phyloP scores from a whole-genome alignment of 2,113 vertebrate genomes.

The Mugil cephalus region DNA sequence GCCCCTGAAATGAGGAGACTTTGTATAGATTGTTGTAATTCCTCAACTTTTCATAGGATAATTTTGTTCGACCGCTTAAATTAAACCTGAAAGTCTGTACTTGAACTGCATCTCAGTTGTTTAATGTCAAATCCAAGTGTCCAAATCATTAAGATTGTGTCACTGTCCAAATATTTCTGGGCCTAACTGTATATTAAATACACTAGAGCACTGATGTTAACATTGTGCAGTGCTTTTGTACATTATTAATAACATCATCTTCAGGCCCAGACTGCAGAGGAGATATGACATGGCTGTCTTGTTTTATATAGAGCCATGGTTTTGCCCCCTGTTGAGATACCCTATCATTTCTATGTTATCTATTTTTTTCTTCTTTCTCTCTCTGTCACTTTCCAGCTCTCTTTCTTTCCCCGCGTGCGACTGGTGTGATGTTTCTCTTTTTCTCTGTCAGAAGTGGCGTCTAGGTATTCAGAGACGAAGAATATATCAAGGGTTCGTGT shows the following conservation, averaged over 20 bases:
- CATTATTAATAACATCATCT: constrained; percentile 59
- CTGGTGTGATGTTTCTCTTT: constrained; percentile 68
- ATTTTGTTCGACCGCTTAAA: too few species aligned
- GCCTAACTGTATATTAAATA: constrained; percentile 67
- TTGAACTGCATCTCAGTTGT: too few species aligned
- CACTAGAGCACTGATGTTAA: constrained; percentile 25
- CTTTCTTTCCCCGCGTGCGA: constrained; percentile 14
- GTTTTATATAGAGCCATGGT: constrained; percentile 68
- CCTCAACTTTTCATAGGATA: too few species aligned
- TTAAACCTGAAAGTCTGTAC: too few species aligned
- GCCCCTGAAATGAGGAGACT: too few species aligned
- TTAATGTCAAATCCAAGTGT: too few species aligned
- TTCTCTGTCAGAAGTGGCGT: constrained; percentile 65
- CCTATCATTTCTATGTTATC: constrained; percentile 68
- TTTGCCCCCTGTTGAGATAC: constrained; percentile 63
- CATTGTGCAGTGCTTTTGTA: constrained; percentile 30
- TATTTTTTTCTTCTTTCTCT: constrained; percentile 52
- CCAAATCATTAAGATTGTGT: too few species aligned
- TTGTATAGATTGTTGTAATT: too few species aligned
- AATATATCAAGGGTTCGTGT: constrained; percentile 61
- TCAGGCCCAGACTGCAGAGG: constrained; percentile 27
- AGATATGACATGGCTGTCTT: constrained; percentile 60
- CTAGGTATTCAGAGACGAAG: constrained; percentile 65
- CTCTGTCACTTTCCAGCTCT: constrained; percentile 43
- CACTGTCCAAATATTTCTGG: too few species aligned